Base-by-base conservation (phyloP, 2,797 vertebrate species). In the Protonibea diacanthus region DNA sequence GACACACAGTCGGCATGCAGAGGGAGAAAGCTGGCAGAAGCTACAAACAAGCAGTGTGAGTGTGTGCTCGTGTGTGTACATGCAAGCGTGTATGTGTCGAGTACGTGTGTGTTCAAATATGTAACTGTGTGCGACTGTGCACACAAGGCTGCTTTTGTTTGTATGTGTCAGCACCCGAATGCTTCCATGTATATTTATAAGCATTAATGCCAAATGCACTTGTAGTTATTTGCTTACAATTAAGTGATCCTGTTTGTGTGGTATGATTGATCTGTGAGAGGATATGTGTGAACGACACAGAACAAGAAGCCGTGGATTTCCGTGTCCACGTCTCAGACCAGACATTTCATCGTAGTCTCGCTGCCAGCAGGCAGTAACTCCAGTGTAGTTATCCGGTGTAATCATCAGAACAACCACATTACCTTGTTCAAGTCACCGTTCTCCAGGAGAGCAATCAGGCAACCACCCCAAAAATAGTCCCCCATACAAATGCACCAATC, bases 1-100 rank as follows among this genome's bases (percentile, higher is more conserved):
- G 90, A 90, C 85, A 74, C 91, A 92, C 92, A 92, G 92, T 90
- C 89, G 86, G 91, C 90, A 88, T 78, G 89, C 84, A 79, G 86
- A 56, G 88, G 55, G 76, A 69, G 74, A 83, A 81, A 88, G 74
- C 89, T 93, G 92, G 88, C 91, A 89, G 79, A 81, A 67, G 64
- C 88, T 69, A 80, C 86, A 86, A 89, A 90, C 83, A 88, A 78
- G 83, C 77, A 23, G 65, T 76, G 83, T 82, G 83, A 58, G 45
- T 66, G 60, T 3, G 20, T 38, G 56, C 33, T 4, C 8, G 13
- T 64, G 61, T 64, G 61, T 33, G 52, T 23, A 6, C 0, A 52
- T 67, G 44, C n/a, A 42, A 56, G 51, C 13, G 42, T 14, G 42
- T 44, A 14, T 0, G 33, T 57, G 66, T 73, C 60, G 64, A 66